Conservation (phyloP, 2,888 invertebrate species). For the Yponomeuta evonymella region DNA sequence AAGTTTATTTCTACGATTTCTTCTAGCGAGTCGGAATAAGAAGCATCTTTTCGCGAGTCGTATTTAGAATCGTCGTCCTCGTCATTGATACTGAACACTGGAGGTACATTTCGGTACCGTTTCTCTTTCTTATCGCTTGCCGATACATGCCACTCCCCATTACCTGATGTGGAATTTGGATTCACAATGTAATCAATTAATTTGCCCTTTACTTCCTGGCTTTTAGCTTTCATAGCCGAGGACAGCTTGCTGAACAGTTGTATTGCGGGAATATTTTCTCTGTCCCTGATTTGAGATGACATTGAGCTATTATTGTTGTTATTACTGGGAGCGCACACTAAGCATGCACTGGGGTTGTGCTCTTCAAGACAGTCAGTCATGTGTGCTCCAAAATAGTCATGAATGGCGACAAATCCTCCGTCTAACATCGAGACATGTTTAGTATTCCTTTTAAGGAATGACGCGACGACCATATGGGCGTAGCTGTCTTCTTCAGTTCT, state of each 20-base stretch:
- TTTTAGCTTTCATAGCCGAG: conserved; percentile 91
- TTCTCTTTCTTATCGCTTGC: conserved; percentile 90
- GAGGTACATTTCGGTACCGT: conserved; percentile 91
- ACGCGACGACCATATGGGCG: conserved; percentile 98
- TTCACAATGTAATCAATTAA: conserved; percentile 95
- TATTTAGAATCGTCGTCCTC: conserved; percentile 74
- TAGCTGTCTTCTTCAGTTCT: conserved; percentile 95
- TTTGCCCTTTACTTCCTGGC: conserved; percentile 93
- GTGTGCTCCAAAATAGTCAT: conserved; percentile 88
- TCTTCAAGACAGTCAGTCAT: conserved; percentile 89
- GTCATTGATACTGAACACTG: conserved; percentile 96
- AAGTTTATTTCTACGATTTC: conserved; percentile 88
- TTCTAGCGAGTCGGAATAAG: conserved; percentile 78
- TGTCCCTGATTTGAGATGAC: conserved; percentile 36
- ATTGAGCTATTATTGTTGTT: conserved; percentile 49
- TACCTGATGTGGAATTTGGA: conserved; percentile 78
- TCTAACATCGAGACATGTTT: conserved; percentile 94
- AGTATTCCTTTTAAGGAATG: conserved; percentile 95
- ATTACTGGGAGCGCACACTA: conserved; percentile 83
- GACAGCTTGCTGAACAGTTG: conserved; percentile 90
- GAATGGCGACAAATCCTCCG: conserved; percentile 92
- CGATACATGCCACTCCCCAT: conserved; percentile 87
- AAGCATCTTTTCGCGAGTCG: conserved; percentile 52
- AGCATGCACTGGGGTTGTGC: conserved; percentile 87
- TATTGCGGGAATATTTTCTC: conserved; percentile 67